Percentiles rank a stretch among this genome's conserved stretches.
Evolutionary conservation across 2,113 vertebrate genomes (phyloP).

Genomic region (Gymnarchus niloticus): DNA sequence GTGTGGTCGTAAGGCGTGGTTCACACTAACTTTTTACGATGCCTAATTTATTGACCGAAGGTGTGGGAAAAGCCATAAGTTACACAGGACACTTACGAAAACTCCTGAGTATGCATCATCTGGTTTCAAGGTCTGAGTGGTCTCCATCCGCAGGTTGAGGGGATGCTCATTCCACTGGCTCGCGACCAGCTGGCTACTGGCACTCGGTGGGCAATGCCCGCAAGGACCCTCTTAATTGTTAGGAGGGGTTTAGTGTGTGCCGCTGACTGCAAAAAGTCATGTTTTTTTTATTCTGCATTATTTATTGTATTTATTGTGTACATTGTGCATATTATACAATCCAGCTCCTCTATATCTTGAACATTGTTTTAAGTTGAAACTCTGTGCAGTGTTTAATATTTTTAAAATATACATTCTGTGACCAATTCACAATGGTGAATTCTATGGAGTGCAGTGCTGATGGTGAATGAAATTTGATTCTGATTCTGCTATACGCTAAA

Average conservation of each 20-base stretch:
- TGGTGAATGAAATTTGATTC: no score
- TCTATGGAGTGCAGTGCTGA: no score
- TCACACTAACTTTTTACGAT: slow-evolving; percentile 38
- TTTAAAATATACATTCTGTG: no score
- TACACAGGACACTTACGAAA: slow-evolving; percentile 39
- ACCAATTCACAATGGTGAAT: no score
- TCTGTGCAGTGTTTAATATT: no score
- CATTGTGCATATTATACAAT: no score
- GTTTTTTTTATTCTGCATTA: background rate
- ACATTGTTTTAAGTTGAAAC: no score
- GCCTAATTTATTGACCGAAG: slow-evolving; percentile 44
- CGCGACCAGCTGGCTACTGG: slow-evolving; percentile 42
- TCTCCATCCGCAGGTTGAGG: slow-evolving; percentile 33
- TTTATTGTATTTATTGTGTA: no score
- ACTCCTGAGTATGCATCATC: slow-evolving; percentile 43
- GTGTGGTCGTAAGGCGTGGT: slow-evolving; percentile 27
- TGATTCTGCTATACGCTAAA: background rate
- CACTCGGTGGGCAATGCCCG: slow-evolving; percentile 6
- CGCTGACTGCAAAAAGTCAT: no score
- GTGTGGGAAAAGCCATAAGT: slow-evolving; percentile 35
- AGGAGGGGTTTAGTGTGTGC: background rate
- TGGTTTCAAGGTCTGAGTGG: slow-evolving; percentile 33
- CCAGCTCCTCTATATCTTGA: no score
- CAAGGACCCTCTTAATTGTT: background rate
- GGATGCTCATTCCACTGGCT: slow-evolving; percentile 38